phyloP scores from a whole-genome alignment of 2,113 vertebrate genomes.

The Silurus glanis region DNA sequence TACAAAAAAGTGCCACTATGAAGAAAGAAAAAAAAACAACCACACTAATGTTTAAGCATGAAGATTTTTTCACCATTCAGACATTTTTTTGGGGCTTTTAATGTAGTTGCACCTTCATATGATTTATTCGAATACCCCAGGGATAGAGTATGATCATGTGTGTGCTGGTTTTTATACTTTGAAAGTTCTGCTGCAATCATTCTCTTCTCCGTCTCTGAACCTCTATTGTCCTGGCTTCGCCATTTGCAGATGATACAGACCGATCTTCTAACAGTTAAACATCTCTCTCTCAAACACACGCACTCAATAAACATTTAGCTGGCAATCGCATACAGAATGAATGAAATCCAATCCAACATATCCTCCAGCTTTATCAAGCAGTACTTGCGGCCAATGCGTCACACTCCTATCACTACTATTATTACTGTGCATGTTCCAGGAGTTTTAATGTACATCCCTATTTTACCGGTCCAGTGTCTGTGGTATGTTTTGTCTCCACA shows the following conservation, averaged over 20 bases:
- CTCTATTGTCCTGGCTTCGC: neutral
- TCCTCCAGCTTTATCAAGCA: neutral
- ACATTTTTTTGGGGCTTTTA: neutral
- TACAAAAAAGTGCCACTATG: neutral
- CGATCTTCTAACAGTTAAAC: neutral
- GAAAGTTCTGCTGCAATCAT: neutral
- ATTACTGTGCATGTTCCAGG: constrained; percentile 14
- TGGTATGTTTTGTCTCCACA: constrained; percentile 19
- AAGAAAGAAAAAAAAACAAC: neutral
- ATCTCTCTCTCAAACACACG: neutral
- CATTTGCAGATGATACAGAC: neutral
- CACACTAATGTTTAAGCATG: neutral
- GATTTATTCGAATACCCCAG: neutral
- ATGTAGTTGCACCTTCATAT: neutral
- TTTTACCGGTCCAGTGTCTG: constrained; percentile 7
- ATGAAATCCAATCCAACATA: neutral
- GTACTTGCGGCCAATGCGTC: constrained; percentile 1
- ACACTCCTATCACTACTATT: constrained; percentile 18
- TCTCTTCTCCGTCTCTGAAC: neutral
- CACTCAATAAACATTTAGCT: neutral
- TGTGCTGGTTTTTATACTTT: neutral
- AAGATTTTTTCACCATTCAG: neutral
- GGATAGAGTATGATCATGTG: neutral
- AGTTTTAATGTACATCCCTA: neutral
- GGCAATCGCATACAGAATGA: neutral